phyloP scores from a whole-genome alignment of 53 echinoderm and acorn worm genomes.

The Holothuria scabra region DNA sequence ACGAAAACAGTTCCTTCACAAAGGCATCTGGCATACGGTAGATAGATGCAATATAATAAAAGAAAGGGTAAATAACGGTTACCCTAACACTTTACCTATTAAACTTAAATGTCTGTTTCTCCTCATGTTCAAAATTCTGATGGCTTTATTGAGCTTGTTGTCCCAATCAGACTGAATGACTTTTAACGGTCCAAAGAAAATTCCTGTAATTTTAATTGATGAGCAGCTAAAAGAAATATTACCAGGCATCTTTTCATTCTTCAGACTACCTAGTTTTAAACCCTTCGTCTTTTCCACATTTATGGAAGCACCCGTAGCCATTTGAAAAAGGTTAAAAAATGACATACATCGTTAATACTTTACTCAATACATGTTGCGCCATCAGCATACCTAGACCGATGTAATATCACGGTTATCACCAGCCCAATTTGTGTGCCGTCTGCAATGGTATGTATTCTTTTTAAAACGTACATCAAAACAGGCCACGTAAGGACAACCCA shows the following conservation, averaged over 20 bases:
- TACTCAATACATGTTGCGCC: background rate
- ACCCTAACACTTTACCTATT: conserved; percentile 45
- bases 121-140: conserved; percentile 1
- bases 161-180: conserved; percentile 16
- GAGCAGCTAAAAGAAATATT: conserved; percentile 27
- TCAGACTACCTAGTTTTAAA: conserved; percentile 22
- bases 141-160: background rate
- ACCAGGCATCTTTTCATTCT: too few relatives aligned
- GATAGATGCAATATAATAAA: conserved; percentile 38
- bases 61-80: conserved; percentile 40
- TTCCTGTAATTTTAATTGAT: conserved; percentile 46
- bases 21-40: background rate
- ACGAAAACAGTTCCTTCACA: background rate
- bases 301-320: conserved; percentile 41
- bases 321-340: too few relatives aligned
- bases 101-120: conserved; percentile 25
- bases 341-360: too few relatives aligned
- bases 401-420: too few relatives aligned
- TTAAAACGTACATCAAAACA: too few relatives aligned
- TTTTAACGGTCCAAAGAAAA: conserved; percentile 32
- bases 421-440: too few relatives aligned
- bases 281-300: too few relatives aligned
- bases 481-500: too few relatives aligned
- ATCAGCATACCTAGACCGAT: background rate
- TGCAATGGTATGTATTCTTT: too few relatives aligned